Evolutionary conservation across 2,888 invertebrate species (phyloP), one percentile per base, ranked within the genome.

Genomic region (Salpingus planirostris): DNA sequence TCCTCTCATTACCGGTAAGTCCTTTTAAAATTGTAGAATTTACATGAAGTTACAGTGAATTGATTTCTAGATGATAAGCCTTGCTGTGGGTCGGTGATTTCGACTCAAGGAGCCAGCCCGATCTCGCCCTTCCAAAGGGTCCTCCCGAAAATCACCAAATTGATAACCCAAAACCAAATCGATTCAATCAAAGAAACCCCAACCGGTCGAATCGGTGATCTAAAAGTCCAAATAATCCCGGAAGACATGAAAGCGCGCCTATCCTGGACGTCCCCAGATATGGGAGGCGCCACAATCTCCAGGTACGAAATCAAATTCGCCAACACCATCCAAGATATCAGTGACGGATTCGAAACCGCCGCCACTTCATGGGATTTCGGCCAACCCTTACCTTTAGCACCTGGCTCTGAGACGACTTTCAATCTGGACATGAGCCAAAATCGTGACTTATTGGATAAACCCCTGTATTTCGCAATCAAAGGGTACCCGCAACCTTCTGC

Each of bases 231-330:
- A 12, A 55, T 69, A 1, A 49, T 68, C 10, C 54, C 64, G 1
- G 61, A 65, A 29, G 62, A 66, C 14, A 67, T 68, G 45, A 66
- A 67, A 21, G 69, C 69, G 2, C 61, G 68, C 8, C 57, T 78
- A 5, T 61, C 64, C 0, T 77, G 76, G 74, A 74, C 76, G 1
- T 69, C 76, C 2, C 74, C 76, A 0, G 77, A 72, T 42, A 67
- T 71, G 66, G 71, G 69, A 2, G 70, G 70, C 0, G 51, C 62
- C 10, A 60, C 59, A 14, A 70, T 71, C 0, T 59, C 65, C 2
- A 58, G 65, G n/a, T 73, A 73, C 44, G 71, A 73, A 46, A 60
- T 74, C 3, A 65, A 65, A 39, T 71, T 67, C 41, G 65, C 70
- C 0, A 47, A 46, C 2, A 57, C 54, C 2, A 57, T 70, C 1